Conservation (phyloP, 2,888 invertebrate genomes). For the Muschampia staudingeri region DNA sequence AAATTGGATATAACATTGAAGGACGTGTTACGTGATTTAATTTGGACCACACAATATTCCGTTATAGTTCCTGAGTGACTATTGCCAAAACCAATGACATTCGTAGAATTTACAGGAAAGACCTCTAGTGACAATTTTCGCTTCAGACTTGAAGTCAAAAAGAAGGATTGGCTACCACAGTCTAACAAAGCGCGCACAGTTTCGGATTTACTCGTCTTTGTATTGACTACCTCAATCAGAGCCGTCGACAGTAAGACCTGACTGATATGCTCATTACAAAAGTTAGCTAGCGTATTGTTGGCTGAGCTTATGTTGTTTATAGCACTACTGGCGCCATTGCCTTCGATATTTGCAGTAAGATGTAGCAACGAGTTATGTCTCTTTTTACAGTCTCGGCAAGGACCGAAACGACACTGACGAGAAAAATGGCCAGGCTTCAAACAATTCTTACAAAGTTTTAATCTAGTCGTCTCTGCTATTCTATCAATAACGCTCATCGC, state of each 20-base stretch:
- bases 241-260: too few relatives aligned
- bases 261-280: too few relatives aligned
- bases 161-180: conserved; percentile 53
- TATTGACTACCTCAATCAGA: too few relatives aligned
- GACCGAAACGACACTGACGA: too few relatives aligned
- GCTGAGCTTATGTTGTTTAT: too few relatives aligned
- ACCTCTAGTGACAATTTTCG: conserved; percentile 2
- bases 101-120: not conserved
- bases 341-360: too few relatives aligned
- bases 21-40: not conserved
- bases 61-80: not conserved
- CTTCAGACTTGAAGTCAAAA: conserved; percentile 21
- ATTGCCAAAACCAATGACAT: conserved; percentile 25
- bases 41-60: not conserved
- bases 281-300: too few relatives aligned
- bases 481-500: too few relatives aligned
- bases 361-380: too few relatives aligned
- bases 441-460: conserved; percentile 54
- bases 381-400: too few relatives aligned
- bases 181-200: conserved; percentile 21
- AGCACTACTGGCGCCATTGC: too few relatives aligned
- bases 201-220: too few relatives aligned
- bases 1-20: conserved; percentile 17
- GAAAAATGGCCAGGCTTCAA: not conserved
- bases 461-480: conserved; percentile 31